Evolutionary conservation across 2,888 invertebrate species (phyloP), one percentile per base, ranked within the genome.

Genomic region (Linnaemya tessellans): DNA sequence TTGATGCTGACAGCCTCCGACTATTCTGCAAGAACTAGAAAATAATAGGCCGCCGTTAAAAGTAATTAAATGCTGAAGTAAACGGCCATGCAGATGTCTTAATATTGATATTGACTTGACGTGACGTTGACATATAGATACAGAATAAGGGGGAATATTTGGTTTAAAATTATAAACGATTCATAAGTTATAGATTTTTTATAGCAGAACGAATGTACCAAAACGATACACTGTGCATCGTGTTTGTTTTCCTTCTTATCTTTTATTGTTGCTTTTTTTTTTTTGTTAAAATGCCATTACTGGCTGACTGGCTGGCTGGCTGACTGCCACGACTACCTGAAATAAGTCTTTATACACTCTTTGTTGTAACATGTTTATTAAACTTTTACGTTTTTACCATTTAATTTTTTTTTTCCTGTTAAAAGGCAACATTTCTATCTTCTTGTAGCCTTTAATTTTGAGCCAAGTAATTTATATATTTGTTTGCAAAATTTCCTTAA

Each of bases 261-360:
- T 64, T 35, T 65, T 58, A 43, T 62, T 67, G 20, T 58, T n/a
- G n/a, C n/a, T n/a, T n/a, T n/a, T n/a, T 78, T 7, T 73, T 78
- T 70, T 43, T 65, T 80, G 65, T 79, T 74, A 74, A 68, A 73
- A 84, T 73, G 18, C 25, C 83, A 84, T 79, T 84, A 58, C 80
- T 81, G 41, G 11, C 41, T 41, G 41, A 5, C 30, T 30, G 30
- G 8, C 38, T 38, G 38, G 38, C 38, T 38, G 18, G 43, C 51
- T 70, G 79, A 11, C 70, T 70, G 51, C 43, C 64, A 70, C 51
- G 11, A 51, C 46, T 56, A 49, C 64, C 62, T 80, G 35, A 22
- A 18, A 64, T 22, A 64, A 22, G 41, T 56, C 56, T 67, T 77
- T 3, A 58, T 35, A 0, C 30, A 54, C 25, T 25, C 35, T 56